phyloP scores from a whole-genome alignment of 2,888 invertebrate species.

The Heliconius aoede region DNA sequence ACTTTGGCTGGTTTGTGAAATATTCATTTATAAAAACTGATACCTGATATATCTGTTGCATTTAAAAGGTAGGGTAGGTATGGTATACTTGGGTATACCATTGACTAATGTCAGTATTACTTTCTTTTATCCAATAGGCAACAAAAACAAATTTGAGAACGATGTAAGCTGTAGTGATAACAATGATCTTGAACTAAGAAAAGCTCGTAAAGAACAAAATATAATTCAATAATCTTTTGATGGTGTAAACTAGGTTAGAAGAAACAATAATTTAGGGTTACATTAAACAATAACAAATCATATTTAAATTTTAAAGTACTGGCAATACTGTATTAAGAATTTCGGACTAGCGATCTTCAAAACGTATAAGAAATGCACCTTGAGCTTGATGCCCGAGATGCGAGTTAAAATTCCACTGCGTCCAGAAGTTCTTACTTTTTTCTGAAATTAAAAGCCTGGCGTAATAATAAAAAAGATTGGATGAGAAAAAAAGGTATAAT shows the following conservation, averaged over 20 bases:
- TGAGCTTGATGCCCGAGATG: slow-evolving; percentile 31
- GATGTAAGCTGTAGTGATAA: no score
- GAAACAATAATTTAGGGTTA: neutral
- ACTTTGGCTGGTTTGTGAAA: neutral
- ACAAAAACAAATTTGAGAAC: no score
- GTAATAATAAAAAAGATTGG: slow-evolving; percentile 29
- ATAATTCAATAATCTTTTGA: neutral
- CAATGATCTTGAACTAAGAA: no score
- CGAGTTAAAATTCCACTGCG: slow-evolving; percentile 31
- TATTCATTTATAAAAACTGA: no score
- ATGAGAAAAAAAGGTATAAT: neutral
- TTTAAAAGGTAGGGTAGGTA: neutral
- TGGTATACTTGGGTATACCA: neutral
- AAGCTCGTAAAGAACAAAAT: neutral
- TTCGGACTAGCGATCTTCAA: slow-evolving; percentile 30
- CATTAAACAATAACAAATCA: neutral
- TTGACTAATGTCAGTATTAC: neutral
- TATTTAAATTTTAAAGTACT: neutral
- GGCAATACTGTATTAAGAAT: slow-evolving; percentile 29
- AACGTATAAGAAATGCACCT: slow-evolving; percentile 23
- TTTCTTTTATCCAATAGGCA: no score
- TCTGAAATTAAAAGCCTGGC: slow-evolving; percentile 32
- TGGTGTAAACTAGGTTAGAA: neutral
- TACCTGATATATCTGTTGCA: no score
- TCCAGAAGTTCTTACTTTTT: slow-evolving; percentile 32